Evolutionary conservation across 2,797 vertebrate species (phyloP).

Genomic region (Chiroxiphia lanceolata): DNA sequence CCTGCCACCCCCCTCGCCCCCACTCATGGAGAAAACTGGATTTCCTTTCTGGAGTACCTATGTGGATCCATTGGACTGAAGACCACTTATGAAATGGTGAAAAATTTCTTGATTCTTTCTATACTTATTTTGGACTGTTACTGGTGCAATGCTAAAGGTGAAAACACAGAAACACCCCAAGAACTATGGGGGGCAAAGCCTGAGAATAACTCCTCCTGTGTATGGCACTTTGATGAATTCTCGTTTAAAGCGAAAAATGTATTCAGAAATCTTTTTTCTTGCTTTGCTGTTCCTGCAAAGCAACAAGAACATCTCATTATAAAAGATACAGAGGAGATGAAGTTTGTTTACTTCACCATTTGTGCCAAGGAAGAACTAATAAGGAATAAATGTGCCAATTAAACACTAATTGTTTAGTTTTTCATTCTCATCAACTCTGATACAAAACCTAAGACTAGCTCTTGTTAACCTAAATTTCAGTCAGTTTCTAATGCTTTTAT

Average conservation of each 20-base stretch:
- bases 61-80: not conserved
- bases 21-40: not conserved
- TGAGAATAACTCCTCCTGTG: not conserved
- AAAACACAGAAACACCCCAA: not conserved
- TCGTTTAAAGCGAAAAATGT: not conserved
- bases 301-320: not conserved
- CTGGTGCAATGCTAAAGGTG: not conserved
- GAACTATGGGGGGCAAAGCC: not conserved
- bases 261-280: not conserved
- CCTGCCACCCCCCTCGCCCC: not conserved
- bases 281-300: not conserved
- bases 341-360: not conserved
- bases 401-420: not conserved
- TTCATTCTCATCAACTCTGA: not conserved
- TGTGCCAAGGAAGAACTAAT: not conserved
- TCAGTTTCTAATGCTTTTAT: not conserved
- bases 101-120: not conserved
- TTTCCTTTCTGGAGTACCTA: not conserved
- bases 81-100: not conserved
- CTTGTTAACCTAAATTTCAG: not conserved
- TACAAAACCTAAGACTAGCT: not conserved
- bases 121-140: not conserved
- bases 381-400: not conserved
- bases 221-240: not conserved
- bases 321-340: not conserved